Base-by-base conservation (phyloP, 2,888 invertebrate species). In the Heliconius erato region DNA sequence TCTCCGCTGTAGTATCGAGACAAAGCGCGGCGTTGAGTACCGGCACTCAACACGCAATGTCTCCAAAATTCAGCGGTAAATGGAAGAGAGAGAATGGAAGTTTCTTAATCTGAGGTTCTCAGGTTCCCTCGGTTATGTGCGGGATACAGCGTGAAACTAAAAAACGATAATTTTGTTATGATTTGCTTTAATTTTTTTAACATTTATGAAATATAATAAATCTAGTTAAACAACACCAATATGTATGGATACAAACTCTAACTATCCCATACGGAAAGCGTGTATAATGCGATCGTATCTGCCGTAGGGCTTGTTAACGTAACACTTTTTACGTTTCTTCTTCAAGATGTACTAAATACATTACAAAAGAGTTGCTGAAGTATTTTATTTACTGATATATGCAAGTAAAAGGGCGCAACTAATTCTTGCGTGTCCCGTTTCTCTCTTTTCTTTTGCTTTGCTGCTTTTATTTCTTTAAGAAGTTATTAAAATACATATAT, bases 231-330 rank as follows among this genome's bases (percentile, higher is more conserved):
- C 28, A 19, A 44, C 26, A 78, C 16, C 16, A 26, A 7, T 65
- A 44, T 44, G 44, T 26, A 26, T 67, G 49, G 14, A 16, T 23
- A 68, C 23, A 68, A 44, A 68, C 40, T 68, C 74, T 74, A 68
- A 80, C 49, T 69, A 78, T 83, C 54, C 80, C 59, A 72, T 67
- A 81, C 83, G 83, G 85, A 85, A 86, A 85, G 86, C 84, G 83
- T 81, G 71, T 72, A 83, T 80, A 84, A 84, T 83, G 78, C 49
- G 63, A 65, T 79, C 6, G 40, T 59, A 81, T 79, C 28, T 81
- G 83, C 72, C 80, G 78, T 65, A 81, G 83, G 81, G 74, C 77
- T 81, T 83, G 76, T 79, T 84, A 84, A 81, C 67, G 83, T 80
- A 85, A 85, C 77, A 69, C 69, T 35, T 81, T 65, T 81, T 72